Evolutionary conservation across 2,797 vertebrate genomes (phyloP).

Genomic region (Eidolon dupreanum): DNA sequence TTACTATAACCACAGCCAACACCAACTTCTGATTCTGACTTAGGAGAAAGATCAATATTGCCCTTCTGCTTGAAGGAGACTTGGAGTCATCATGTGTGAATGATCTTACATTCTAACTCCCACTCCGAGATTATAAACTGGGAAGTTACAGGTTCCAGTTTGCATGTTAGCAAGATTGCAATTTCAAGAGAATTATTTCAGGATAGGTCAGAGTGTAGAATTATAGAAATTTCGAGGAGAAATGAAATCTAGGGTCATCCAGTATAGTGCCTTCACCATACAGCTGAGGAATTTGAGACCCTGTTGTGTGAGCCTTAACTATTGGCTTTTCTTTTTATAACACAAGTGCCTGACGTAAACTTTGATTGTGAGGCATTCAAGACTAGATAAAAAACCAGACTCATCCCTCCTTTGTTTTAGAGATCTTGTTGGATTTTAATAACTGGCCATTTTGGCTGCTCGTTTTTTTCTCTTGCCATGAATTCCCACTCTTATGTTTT

Average conservation of each 20-base stretch:
- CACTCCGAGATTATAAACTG: neutral
- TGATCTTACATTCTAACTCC: neutral
- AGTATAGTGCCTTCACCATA: neutral
- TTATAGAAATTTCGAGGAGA: neutral
- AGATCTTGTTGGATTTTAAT: neutral
- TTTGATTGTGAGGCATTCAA: neutral
- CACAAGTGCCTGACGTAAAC: neutral
- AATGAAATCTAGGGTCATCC: neutral
- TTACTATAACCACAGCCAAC: neutral
- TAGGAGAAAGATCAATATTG: neutral
- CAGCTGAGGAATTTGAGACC: neutral
- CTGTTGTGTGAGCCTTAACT: neutral
- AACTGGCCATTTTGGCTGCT: neutral
- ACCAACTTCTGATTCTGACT: neutral
- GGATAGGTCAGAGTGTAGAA: neutral
- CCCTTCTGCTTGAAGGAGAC: neutral
- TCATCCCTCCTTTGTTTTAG: neutral
- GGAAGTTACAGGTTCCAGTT: neutral
- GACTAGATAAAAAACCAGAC: neutral
- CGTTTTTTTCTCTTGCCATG: neutral
- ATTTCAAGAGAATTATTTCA: neutral
- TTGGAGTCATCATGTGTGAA: neutral
- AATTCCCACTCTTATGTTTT: neutral
- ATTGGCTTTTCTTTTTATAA: neutral
- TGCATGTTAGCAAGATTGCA: neutral